Evolutionary conservation across 2,113 vertebrate species (phyloP).

Genomic region (Prolemur simus): DNA sequence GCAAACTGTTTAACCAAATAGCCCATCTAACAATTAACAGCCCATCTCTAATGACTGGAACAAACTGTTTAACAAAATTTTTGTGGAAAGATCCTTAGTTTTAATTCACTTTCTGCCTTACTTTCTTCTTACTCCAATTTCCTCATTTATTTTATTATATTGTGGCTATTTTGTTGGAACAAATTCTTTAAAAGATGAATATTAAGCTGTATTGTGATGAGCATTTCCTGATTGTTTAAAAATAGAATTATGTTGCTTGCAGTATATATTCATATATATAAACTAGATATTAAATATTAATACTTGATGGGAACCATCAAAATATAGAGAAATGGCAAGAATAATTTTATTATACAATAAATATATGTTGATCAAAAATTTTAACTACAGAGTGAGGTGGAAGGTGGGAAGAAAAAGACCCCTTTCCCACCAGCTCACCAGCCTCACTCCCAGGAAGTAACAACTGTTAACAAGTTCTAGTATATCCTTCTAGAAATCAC

Average conservation of each 20-base stretch:
- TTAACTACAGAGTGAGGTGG: not conserved
- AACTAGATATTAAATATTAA: not conserved
- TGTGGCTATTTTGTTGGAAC: not conserved
- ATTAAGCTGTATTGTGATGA: not conserved
- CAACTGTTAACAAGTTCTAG: not conserved
- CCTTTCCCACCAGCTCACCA: not conserved
- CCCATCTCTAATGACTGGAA: not conserved
- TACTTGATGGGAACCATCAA: not conserved
- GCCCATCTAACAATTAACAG: not conserved
- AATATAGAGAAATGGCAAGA: not conserved
- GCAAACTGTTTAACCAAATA: not conserved
- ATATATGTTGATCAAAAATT: not conserved
- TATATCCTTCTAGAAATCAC: not conserved
- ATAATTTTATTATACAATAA: not conserved
- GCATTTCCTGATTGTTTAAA: not conserved
- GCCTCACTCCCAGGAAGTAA: not conserved
- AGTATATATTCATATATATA: not conserved
- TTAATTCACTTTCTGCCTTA: not conserved
- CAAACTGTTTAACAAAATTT: not conserved
- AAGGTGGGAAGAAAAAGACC: not conserved
- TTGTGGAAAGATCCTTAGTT: not conserved
- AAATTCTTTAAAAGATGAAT: not conserved
- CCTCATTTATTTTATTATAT: not conserved
- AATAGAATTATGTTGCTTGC: not conserved
- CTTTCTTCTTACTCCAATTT: not conserved